phyloP scores from a whole-genome alignment of 1,140 invertebrate genomes.

The Philopotamus ludificatus region DNA sequence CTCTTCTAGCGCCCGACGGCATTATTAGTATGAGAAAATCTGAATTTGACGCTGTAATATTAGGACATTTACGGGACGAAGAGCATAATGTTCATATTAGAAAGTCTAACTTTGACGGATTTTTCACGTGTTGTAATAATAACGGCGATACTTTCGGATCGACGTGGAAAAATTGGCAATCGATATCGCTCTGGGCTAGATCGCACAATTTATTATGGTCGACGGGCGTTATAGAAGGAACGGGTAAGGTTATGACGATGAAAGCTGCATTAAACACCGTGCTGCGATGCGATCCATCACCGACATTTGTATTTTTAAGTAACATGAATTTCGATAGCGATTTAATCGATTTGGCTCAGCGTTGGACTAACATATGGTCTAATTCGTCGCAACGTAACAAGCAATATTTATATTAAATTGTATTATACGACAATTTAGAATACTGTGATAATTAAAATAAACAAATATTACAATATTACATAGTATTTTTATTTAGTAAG shows the following conservation, averaged over 20 bases:
- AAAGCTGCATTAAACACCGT: conserved; percentile 31
- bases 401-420: background rate
- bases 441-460: background rate
- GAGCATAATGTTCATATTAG: conserved; percentile 34
- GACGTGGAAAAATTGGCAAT: conserved; percentile 41
- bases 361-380: conserved; percentile 29
- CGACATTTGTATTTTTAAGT: conserved; percentile 30
- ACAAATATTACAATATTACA: background rate
- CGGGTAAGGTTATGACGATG: conserved; percentile 23
- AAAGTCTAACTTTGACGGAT: conserved; percentile 35
- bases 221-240: conserved; percentile 30
- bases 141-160: conserved; percentile 36
- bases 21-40: conserved; percentile 35
- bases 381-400: background rate
- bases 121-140: conserved; percentile 31
- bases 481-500: too few species aligned
- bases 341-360: conserved; percentile 25
- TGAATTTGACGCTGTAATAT: conserved; percentile 24
- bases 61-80: conserved; percentile 35
- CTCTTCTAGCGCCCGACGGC: conserved; percentile 30
- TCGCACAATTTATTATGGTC: conserved; percentile 34
- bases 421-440: background rate
- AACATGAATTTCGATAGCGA: conserved; percentile 31
- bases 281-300: conserved; percentile 18
- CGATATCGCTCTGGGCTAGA: conserved; percentile 27